Base-by-base conservation (phyloP, 2,888 invertebrate species). In the Leucania comma region DNA sequence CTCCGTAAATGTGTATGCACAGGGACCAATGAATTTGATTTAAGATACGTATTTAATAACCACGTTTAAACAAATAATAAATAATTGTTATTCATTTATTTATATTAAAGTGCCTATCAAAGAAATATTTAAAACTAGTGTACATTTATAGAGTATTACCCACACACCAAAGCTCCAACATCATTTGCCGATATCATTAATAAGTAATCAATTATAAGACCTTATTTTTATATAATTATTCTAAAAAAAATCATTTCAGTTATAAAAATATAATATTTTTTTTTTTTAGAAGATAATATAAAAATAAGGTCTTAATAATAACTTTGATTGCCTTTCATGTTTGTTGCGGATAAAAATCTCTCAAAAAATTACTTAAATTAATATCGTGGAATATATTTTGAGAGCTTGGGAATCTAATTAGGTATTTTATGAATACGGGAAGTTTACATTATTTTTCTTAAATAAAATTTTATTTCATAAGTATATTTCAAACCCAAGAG, bases 331-430 rank as follows among this genome's bases (percentile, higher is more conserved):
- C 9, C 4, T 56, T 3, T 9, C 20, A 64, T 56, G 50, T 64
- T 75, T 50, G 17, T 17, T 48, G 29, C 10, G 35, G 35, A 48
- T 64, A 50, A 56, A 75, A 75, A 10, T 0, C 12, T 32, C 12
- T 32, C 1, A 50, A 71, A 48, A 24, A 65, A 65, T 20, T 48
- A 65, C 56, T 29, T 8, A 20, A 2, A 48, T 48, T n/a, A n/a
- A 48, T 48, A n/a, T 48, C n/a, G 2, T 9, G n/a, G n/a, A 48
- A 48, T 48, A 8, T 48, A 48, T n/a, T 48, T 48, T n/a, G 8
- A 48, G 5, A 17, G 1, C n/a, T 48, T n/a, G 20, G 46, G 46
- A n/a, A 48, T 48, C n/a, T 48, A n/a, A 48, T 48, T n/a, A 48
- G n/a, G 8, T 46, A 1, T n/a, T 48, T 48, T 42, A 42, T 42